These are phyloP conservation scores for Coelogynopora nodosa DNA, from an alignment of 2,888 invertebrate genomes.

Conservation along the genomic window DNA sequence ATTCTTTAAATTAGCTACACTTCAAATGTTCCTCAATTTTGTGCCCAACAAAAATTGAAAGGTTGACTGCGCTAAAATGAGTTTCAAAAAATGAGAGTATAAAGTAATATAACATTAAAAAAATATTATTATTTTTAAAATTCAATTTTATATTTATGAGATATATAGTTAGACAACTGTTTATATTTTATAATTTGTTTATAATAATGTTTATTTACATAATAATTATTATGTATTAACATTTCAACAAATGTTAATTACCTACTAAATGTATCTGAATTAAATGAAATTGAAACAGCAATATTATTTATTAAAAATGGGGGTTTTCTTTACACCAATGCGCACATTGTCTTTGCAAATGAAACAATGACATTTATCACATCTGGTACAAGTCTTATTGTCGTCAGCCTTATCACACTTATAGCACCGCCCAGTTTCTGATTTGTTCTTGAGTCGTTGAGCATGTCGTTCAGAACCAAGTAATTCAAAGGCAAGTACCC, in stretches of 20 bases:
- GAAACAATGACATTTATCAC: background rate
- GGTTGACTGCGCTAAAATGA: too few species aligned
- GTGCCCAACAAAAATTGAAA: too few species aligned
- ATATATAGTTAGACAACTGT: background rate
- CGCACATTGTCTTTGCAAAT: background rate
- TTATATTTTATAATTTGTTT: background rate
- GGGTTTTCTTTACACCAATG: background rate
- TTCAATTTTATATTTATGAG: too few species aligned
- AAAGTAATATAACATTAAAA: too few species aligned
- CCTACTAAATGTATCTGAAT: background rate
- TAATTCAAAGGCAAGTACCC: background rate
- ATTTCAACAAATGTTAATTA: background rate
- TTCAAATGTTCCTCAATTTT: too few species aligned
- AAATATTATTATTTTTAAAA: too few species aligned
- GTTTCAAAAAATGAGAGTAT: too few species aligned
- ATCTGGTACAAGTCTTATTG: background rate
- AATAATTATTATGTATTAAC: background rate
- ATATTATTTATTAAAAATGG: background rate
- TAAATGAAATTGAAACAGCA: background rate
- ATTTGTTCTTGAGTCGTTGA: background rate
- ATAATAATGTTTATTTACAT: too few species aligned
- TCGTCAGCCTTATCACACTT: background rate
- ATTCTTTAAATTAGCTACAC: too few species aligned
- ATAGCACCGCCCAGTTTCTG: background rate
- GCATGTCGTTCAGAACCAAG: background rate